These are phyloP conservation scores for Microcebus jonahi DNA, from an alignment of 2,113 vertebrate genomes.

Conservation along the genomic window DNA sequence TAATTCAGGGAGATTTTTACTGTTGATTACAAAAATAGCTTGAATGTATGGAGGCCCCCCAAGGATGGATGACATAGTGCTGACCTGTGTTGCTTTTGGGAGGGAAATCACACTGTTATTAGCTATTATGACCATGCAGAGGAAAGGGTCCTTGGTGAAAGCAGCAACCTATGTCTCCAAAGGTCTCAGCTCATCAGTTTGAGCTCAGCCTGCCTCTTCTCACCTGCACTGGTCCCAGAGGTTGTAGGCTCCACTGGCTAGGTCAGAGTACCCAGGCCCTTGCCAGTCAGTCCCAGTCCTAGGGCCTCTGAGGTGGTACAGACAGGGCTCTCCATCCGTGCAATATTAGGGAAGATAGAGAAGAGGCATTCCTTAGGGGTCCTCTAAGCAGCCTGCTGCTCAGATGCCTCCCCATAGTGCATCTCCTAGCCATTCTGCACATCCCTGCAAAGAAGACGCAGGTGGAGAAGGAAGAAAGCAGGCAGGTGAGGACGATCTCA, in stretches of 20 bases:
- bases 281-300: not conserved
- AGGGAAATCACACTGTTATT: not conserved
- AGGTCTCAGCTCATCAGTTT: not conserved
- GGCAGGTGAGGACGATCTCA: not conserved
- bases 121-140: not conserved
- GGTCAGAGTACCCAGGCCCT: not conserved
- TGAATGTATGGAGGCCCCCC: constrained; percentile 2
- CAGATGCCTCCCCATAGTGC: not conserved
- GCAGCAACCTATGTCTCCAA: not conserved
- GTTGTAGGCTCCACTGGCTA: not conserved
- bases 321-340: not conserved
- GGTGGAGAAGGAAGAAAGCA: not conserved
- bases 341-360: not conserved
- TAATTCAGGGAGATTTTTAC: constrained; percentile 18
- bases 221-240: not conserved
- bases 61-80: constrained; percentile 32
- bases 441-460: not conserved
- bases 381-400: not conserved
- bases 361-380: not conserved
- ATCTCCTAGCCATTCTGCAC: not conserved
- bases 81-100: not conserved
- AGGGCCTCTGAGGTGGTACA: not conserved
- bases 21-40: constrained; percentile 58
- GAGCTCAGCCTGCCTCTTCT: not conserved
- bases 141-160: not conserved